Evolutionary conservation across 2,888 invertebrate species (phyloP).

Genomic region (Dorcus parallelipipedus): DNA sequence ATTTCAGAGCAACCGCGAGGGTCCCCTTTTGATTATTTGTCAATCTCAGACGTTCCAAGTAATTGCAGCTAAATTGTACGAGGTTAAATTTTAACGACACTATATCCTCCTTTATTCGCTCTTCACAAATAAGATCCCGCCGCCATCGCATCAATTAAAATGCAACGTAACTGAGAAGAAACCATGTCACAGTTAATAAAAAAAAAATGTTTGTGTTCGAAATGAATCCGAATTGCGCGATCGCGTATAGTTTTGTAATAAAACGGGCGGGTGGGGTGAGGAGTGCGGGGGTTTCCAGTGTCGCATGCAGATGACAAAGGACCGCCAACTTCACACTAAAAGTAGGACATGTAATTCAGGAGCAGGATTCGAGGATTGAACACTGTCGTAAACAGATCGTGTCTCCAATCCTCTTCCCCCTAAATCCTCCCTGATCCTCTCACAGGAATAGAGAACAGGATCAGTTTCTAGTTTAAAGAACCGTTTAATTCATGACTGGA

Average conservation of each 20-base stretch:
- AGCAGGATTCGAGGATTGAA: conserved; percentile 43
- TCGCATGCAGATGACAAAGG: conserved; percentile 34
- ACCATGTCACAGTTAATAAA: no score
- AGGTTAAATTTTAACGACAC: conserved; percentile 12
- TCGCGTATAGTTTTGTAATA: no score
- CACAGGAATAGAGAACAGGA: conserved; percentile 32
- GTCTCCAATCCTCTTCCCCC: conserved; percentile 39
- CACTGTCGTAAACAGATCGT: conserved; percentile 48
- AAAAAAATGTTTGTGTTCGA: no score
- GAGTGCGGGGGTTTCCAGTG: conserved; percentile 3
- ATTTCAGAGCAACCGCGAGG: conserved; percentile 19
- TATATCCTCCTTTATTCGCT: background rate
- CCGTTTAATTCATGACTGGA: conserved; percentile 37
- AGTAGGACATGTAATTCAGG: conserved; percentile 41
- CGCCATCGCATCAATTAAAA: no score
- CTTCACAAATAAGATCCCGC: no score
- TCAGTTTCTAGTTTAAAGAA: conserved; percentile 39
- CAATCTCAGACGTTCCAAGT: conserved; percentile 22
- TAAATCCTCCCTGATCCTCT: conserved; percentile 37
- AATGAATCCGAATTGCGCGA: no score
- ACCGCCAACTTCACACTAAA: conserved; percentile 32
- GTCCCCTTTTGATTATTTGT: conserved; percentile 23
- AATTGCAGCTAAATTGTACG: conserved; percentile 20
- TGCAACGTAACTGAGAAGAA: no score
- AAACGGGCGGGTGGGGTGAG: no score